Base-by-base conservation (phyloP, 2,113 vertebrate species). In the Ciconia boyciana region DNA sequence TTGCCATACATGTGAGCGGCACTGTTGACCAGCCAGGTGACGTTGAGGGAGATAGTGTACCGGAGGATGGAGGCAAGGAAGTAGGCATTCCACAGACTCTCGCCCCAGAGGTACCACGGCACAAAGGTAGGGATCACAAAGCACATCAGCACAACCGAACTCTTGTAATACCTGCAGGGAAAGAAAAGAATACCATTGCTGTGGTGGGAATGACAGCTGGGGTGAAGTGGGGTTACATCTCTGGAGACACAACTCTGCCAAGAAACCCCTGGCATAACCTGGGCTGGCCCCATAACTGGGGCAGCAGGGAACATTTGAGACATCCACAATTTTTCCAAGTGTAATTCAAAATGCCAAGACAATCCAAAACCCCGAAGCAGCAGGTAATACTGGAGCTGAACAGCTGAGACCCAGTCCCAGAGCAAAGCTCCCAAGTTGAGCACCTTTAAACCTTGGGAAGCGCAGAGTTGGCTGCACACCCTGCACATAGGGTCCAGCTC, bases 1-100 rank as follows among this genome's bases (percentile, higher is more conserved):
- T 98, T 98, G 90, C 98, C 98, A 0, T 98, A 99, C 98, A 98
- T 98, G 97, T 98, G 98, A 31, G 98, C 98, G 0, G 97, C 98
- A 0, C 98, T 98, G 96, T 98, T 98, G 91, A 99, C 98, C 95
- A 99, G 95, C 98, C 98, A 99, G 72, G 96, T 93, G 77, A 98
- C 92, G 0, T 98, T 98, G 88, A 99, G 98, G 28, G 98, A 98
- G 66, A 99, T 55, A 51, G 98, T 98, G 54, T 99, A 98, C 16
- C 98, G 97, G 16, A 99, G 98, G 81, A 99, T 97, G 26, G 98
- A 97, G 36, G 98, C 98, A 64, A 99, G 93, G 95, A 98, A 98
- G 94, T 98, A 99, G 32, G 98, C 97, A 3, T 98, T 99, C 98
- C 98, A 98, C 81, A 98, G 94, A 41, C 97, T 98, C 95, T 99